phyloP scores from a whole-genome alignment of 2,797 vertebrate genomes.

The Hypotaenidia philippensis region DNA sequence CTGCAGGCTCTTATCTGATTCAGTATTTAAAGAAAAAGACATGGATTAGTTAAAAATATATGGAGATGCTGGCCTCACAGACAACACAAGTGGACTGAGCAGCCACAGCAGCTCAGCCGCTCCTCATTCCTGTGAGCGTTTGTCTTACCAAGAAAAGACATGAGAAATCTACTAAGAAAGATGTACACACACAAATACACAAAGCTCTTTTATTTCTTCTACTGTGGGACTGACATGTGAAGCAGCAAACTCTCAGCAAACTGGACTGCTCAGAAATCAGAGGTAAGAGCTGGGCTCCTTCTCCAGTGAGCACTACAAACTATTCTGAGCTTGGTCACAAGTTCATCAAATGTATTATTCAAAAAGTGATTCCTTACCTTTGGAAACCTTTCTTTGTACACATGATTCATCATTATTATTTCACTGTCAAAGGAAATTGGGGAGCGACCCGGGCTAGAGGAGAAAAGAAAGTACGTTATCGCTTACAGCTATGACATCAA shows the following conservation, averaged over 20 bases:
- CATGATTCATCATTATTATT: slow-evolving; percentile 99
- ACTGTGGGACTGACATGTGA: not conserved
- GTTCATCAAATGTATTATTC: not conserved
- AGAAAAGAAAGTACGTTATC: slow-evolving; percentile 43
- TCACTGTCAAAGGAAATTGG: slow-evolving; percentile 96
- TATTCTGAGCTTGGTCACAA: not conserved
- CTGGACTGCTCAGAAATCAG: not conserved
- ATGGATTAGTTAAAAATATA: not conserved
- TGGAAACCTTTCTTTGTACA: slow-evolving; percentile 98
- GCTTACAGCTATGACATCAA: not conserved
- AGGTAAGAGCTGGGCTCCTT: not conserved
- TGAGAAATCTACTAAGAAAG: not conserved
- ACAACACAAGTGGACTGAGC: not conserved
- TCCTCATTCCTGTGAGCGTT: not conserved
- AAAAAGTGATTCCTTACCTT: slow-evolving; percentile 86
- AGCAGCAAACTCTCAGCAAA: not conserved
- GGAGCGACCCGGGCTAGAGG: slow-evolving; percentile 92
- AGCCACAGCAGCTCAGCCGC: not conserved
- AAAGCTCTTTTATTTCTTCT: not conserved
- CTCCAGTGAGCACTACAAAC: not conserved
- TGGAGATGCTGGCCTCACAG: not conserved
- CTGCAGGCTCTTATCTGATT: not conserved
- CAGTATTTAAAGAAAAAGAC: not conserved
- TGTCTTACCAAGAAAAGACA: not conserved
- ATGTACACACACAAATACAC: not conserved